A percentile compares a stretch with the other conserved stretches of the same genome.
Evolutionary conservation across 1,140 invertebrate genomes (phyloP).

Genomic region (Elymnias hypermnestra): DNA sequence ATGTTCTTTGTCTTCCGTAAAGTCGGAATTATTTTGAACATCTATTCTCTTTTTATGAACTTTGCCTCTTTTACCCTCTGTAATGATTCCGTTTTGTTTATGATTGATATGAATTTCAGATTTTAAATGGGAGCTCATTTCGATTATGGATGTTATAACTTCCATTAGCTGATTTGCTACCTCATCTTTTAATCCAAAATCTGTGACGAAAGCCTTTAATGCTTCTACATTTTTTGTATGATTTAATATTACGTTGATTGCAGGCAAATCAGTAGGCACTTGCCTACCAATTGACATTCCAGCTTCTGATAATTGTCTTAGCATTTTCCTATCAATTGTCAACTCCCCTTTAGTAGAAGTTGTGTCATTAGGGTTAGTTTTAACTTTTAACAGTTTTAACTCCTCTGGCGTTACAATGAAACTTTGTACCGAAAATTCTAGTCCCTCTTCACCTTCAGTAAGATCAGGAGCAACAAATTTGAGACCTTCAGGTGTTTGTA

Average conservation of each 20-base stretch:
- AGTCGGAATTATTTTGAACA: conserved; percentile 26
- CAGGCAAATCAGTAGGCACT: conserved; percentile 78
- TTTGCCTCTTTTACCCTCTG: conserved; percentile 41
- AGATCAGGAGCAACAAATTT: conserved; percentile 84
- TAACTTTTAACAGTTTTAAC: conserved; percentile 78
- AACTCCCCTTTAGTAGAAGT: conserved; percentile 77
- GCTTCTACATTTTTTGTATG: conserved; percentile 73
- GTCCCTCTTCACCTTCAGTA: conserved; percentile 79
- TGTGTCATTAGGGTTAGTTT: conserved; percentile 75
- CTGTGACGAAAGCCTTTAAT: conserved; percentile 70
- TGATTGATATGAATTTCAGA: conserved; percentile 49
- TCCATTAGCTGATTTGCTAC: conserved; percentile 74
- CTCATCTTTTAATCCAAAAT: conserved; percentile 71
- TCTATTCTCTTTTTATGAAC: conserved; percentile 43
- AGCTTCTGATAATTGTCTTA: conserved; percentile 82
- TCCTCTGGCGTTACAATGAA: conserved; percentile 85
- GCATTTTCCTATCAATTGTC: conserved; percentile 81
- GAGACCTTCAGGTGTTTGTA: conserved; percentile 83
- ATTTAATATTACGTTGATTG: conserved; percentile 79
- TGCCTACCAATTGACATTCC: conserved; percentile 83
- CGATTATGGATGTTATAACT: conserved; percentile 70
- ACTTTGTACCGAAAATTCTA: conserved; percentile 85
- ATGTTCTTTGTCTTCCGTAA: conserved; percentile 37
- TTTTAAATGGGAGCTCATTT: conserved; percentile 72
- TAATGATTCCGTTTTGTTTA: conserved; percentile 32